Percentiles rank a stretch among this genome's conserved stretches.
Evolutionary conservation across 2,113 vertebrate genomes (phyloP).

Genomic region (Okapia johnstoni): DNA sequence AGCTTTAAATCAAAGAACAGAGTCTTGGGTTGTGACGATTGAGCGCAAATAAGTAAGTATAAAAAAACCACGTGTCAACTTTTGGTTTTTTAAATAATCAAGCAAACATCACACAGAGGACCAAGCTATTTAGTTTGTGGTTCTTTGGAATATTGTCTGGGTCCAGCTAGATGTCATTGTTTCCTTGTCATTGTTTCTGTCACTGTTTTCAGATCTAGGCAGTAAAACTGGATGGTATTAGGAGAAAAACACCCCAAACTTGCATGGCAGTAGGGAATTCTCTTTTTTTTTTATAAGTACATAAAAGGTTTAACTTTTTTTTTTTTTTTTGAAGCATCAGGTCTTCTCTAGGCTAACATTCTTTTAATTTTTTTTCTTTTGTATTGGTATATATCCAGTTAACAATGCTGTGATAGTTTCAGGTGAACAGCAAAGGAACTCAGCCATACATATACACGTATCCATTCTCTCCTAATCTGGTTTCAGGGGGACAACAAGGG

Average conservation of each 20-base stretch:
- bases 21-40: neutral
- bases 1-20: neutral
- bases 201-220: neutral
- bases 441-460: rapidly evolving
- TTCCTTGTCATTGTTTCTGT: neutral
- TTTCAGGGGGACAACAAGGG: rapidly evolving
- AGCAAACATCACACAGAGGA: neutral
- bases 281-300: neutral
- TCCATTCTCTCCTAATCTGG: neutral
- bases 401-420: neutral
- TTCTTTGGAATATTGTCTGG: neutral
- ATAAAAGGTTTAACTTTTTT: neutral
- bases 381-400: neutral
- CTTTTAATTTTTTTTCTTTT: neutral
- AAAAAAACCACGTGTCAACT: neutral
- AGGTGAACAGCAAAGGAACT: rapidly evolving
- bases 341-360: neutral
- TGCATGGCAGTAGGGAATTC: rapidly evolving
- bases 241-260: neutral
- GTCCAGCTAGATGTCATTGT: too few relatives aligned
- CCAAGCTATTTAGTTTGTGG: neutral
- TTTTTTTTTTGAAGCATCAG: neutral
- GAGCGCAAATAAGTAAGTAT: neutral
- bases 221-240: rapidly evolving
- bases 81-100: neutral